Base-by-base conservation (phyloP, 2,797 vertebrate genomes). In the Phrynocephalus guinanensis region DNA sequence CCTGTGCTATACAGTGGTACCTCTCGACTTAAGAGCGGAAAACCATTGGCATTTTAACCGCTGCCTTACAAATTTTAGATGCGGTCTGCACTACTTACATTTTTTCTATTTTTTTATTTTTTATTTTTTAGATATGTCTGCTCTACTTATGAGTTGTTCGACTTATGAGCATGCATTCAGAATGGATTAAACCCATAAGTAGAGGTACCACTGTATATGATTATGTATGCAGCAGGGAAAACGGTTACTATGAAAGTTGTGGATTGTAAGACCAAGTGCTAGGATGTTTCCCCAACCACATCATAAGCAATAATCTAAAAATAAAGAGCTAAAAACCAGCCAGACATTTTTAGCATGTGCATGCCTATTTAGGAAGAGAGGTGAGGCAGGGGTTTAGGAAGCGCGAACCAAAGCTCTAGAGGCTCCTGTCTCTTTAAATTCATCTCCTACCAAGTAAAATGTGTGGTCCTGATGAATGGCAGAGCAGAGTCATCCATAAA, bases 391-490 rank as follows among this genome's bases (percentile, higher is more conserved):
- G 38, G 95, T 96, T 96, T 95, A 96, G 94, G 93, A 95, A 96
- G 95, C 95, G 93, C 85, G 0, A 92, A 68, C 88, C 94, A 91
- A 95, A 96, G 95, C 96, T 95, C 95, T 93, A 92, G 95, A 93
- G 95, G 91, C 9, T 1, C 91, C 95, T 96, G 95, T 96, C 95
- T 96, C 96, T 97, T 95, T 96, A 96, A 96, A 96, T 95, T 94
- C 94, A 52, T 95, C 94, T 96, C 93, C 92, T 94, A 94, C 95
- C 95, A 90, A 93, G 93, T 96, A 95, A 97, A 97, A 97, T 97
- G 95, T 97, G 97, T 96, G 95, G 95, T 92, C 95, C 96, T 97
- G 97, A 97, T 97, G 96, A 97, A 97, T 96, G 95, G 96, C 96
- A 96, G 95, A 96, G 93, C 95, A 92, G 97, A 97, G 95, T 94